Percentiles rank a stretch among this genome's conserved stretches.
phyloP scores from a whole-genome alignment of 2,797 vertebrate species.

The Enoplosus armatus region DNA sequence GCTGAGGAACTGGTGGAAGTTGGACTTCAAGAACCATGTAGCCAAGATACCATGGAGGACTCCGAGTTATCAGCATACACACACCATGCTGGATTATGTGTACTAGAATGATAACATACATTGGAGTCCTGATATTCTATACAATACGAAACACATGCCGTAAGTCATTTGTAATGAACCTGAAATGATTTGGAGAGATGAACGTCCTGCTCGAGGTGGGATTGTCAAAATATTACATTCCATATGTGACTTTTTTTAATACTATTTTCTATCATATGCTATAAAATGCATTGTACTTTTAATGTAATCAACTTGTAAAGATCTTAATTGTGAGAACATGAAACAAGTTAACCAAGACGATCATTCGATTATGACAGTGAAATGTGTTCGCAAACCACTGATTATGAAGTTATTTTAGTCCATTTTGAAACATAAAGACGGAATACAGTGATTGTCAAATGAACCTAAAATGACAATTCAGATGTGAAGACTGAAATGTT shows the following conservation, averaged over 20 bases:
- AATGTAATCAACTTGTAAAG: background rate
- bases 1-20: conserved; percentile 7
- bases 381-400: background rate
- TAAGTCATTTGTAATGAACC: background rate
- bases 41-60: background rate
- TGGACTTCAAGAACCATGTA: background rate
- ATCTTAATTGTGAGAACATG: background rate
- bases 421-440: background rate
- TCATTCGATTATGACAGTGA: background rate
- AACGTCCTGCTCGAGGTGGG: no score
- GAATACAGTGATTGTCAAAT: background rate
- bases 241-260: background rate
- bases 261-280: conserved; percentile 1
- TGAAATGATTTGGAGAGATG: background rate
- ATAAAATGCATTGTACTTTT: background rate
- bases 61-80: fast-evolving
- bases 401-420: no score
- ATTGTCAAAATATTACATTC: background rate
- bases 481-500: background rate
- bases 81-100: conserved; percentile 56
- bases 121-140: background rate
- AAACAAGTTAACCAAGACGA: background rate
- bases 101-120: conserved; percentile 16
- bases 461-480: background rate
- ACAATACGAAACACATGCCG: background rate